Percentiles rank a stretch among this genome's conserved stretches.
phyloP scores from a whole-genome alignment of 1,140 invertebrate genomes.

The Idris sp. region DNA sequence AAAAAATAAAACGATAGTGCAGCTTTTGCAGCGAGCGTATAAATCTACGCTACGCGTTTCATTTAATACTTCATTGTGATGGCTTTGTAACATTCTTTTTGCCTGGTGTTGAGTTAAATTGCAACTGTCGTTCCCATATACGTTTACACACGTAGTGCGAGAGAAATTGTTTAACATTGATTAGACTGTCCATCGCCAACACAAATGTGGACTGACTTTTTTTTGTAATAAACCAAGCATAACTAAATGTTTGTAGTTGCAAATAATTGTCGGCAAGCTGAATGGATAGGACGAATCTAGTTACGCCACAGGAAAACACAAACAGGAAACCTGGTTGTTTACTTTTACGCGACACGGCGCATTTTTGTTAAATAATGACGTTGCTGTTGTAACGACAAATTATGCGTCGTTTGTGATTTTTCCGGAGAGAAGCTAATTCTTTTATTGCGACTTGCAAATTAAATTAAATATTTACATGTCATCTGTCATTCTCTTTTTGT shows the following conservation, averaged over 20 bases:
- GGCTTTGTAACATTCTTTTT: slow-evolving; percentile 31
- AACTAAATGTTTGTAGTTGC: slow-evolving; percentile 32
- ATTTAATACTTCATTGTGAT: slow-evolving; percentile 57
- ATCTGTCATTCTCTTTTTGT: too few relatives aligned
- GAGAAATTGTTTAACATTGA: slow-evolving; percentile 61
- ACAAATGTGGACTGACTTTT: slow-evolving; percentile 23
- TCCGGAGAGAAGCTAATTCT: too few relatives aligned
- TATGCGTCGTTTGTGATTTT: too few relatives aligned
- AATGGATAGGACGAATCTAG: slow-evolving; percentile 21
- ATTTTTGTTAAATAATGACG: slow-evolving; percentile 17
- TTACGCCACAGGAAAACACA: slow-evolving; percentile 6
- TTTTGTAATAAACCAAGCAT: slow-evolving; percentile 48
- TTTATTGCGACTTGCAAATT: too few relatives aligned
- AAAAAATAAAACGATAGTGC: slow-evolving; percentile 34
- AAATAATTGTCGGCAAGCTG: slow-evolving; percentile 24
- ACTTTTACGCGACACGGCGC: slow-evolving; percentile 13
- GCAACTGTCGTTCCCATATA: slow-evolving; percentile 63
- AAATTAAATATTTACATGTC: too few relatives aligned
- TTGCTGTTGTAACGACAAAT: too few relatives aligned
- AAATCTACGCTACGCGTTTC: slow-evolving; percentile 44
- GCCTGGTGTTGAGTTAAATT: slow-evolving; percentile 54
- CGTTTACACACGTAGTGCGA: slow-evolving; percentile 43
- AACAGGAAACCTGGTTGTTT: slow-evolving; percentile 1
- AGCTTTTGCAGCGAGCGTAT: slow-evolving; percentile 29
- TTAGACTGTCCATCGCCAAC: slow-evolving; percentile 52